Evolutionary conservation across 2,888 invertebrate genomes (phyloP).

Genomic region (Amphipoea oculea): DNA sequence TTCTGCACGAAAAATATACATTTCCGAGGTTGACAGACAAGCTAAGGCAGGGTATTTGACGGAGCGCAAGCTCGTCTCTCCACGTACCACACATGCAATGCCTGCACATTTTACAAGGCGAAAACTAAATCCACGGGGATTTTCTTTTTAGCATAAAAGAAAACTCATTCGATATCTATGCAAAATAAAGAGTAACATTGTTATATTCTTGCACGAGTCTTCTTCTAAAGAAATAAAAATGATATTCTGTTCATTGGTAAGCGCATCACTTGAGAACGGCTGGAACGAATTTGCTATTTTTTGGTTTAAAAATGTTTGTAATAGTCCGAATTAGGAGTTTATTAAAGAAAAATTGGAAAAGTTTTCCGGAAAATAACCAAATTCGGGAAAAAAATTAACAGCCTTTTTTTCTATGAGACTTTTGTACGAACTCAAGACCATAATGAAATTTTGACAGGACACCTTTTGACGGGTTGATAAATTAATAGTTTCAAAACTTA

Average conservation of each 20-base stretch:
- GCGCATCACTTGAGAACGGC: background rate
- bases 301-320: background rate
- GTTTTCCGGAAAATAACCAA: too few relatives aligned
- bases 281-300: background rate
- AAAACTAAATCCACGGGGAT: slow-evolving; percentile 16
- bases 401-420: background rate
- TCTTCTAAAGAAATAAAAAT: background rate
- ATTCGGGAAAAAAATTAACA: too few relatives aligned
- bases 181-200: background rate
- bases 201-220: background rate
- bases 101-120: slow-evolving; percentile 38
- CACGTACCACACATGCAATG: slow-evolving; percentile 30
- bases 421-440: background rate
- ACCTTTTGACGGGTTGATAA: too few relatives aligned
- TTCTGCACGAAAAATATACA: slow-evolving; percentile 26
- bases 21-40: slow-evolving; percentile 30
- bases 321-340: background rate
- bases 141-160: slow-evolving; percentile 19
- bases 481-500: background rate
- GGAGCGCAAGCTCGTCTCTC: slow-evolving; percentile 12
- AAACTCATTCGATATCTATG: slow-evolving; percentile 12
- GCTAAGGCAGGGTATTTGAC: slow-evolving; percentile 45
- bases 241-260: background rate
- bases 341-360: background rate
- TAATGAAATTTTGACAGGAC: too few relatives aligned